These are phyloP conservation scores for Rhinoraja longicauda DNA, from an alignment of 2,797 vertebrate species.

Conservation along the genomic window DNA sequence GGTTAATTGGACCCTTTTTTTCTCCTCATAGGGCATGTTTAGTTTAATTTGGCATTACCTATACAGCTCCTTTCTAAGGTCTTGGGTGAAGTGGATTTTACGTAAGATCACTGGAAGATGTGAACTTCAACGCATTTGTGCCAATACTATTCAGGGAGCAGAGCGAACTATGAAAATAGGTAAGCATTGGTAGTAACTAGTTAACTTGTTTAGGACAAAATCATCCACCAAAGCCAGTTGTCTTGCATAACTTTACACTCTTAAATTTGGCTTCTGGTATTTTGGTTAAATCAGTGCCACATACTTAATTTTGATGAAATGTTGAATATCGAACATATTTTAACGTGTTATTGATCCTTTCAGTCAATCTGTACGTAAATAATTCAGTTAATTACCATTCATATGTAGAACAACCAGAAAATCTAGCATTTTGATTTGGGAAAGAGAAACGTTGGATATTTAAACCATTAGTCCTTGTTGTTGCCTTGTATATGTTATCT, in stretches of 20 bases:
- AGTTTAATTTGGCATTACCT: constrained; percentile 72
- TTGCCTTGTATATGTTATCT: not conserved
- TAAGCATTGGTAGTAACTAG: constrained; percentile 47
- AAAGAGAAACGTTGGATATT: not conserved
- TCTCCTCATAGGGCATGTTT: constrained; percentile 68
- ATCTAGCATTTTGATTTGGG: not conserved
- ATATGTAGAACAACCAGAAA: not conserved
- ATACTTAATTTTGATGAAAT: not conserved
- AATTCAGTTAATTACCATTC: not conserved
- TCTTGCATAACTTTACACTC: not conserved
- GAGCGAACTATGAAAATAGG: constrained; percentile 72
- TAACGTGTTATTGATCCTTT: not conserved
- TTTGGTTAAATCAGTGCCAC: not conserved
- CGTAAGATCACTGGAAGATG: constrained; percentile 76
- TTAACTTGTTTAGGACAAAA: not conserved
- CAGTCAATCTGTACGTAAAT: not conserved
- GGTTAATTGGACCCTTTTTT: constrained; percentile 27
- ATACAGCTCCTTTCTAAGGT: constrained; percentile 75
- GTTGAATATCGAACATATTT: not conserved
- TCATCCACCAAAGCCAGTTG: not conserved
- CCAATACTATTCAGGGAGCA: constrained; percentile 61
- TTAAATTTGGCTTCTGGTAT: not conserved
- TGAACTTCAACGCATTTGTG: constrained; percentile 84
- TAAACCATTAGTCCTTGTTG: not conserved
- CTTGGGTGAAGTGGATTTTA: constrained; percentile 87